Conservation (phyloP, 2,797 vertebrate species). For the Luscinia megarhynchos region DNA sequence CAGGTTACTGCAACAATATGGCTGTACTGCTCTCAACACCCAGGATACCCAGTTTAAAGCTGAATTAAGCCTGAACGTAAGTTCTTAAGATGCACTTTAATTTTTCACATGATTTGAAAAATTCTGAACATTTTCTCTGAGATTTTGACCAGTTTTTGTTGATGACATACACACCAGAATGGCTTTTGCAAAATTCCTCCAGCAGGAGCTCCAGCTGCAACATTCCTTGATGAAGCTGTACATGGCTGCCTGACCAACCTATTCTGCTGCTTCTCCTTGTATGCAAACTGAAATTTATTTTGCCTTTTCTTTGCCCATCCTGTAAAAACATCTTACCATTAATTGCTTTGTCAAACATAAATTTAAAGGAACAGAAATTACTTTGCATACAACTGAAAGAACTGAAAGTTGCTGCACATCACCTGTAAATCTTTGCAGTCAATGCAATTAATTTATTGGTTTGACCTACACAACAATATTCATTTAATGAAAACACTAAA, state of each 20-base stretch:
- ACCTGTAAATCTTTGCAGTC: neutral
- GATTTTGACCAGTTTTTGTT: neutral
- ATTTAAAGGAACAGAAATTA: neutral
- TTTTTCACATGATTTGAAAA: neutral
- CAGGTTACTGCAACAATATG: neutral
- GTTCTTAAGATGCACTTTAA: neutral
- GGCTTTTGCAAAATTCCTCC: neutral
- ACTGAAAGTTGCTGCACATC: neutral
- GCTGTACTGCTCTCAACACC: neutral
- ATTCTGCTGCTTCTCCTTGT: neutral
- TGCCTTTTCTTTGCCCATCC: neutral
- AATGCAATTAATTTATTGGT: neutral
- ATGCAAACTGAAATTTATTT: neutral
- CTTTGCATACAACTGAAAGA: neutral
- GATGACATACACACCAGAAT: accelerated
- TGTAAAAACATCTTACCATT: neutral
- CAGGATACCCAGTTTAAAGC: neutral
- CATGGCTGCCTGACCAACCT: neutral
- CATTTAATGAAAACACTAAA: neutral
- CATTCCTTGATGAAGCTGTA: neutral
- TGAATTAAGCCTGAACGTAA: neutral
- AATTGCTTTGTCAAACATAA: neutral
- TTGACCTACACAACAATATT: neutral
- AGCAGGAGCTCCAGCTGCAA: neutral
- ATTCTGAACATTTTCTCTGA: neutral